Base-by-base conservation (phyloP, 2,113 vertebrate species). In the Tragulus kanchil region DNA sequence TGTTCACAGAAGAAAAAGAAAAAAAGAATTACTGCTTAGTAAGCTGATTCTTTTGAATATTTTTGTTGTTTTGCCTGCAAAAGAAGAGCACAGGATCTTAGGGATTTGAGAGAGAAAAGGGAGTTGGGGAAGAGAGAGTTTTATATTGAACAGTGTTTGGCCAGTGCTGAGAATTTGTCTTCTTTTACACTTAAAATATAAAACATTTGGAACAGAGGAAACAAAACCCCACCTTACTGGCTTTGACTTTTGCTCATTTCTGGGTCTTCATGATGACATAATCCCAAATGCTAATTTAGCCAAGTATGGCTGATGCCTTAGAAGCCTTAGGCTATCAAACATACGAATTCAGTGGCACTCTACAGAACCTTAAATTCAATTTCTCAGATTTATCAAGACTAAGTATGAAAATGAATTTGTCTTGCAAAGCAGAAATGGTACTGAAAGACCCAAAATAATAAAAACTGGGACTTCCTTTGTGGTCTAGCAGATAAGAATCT, bases 281-380 rank as follows among this genome's bases (percentile, higher is more conserved):
- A 98, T 98, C 95, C 94, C 86, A 84, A 97, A 96, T 96, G 96
- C 94, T 98, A 97, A 97, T 96, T 97, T 96, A 98, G 86, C 62
- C 5, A 21, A 96, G 93, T 94, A 67, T 96, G 95, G 69, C 89
- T 97, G 97, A 98, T 98, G 96, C 95, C 56, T 0, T 36, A 86
- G 97, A 98, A 98, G 85, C 90, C 90, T 95, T 92, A 96, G 95
- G 95, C 89, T 96, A 71, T 85, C 84, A 52, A 48, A 77, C 89
- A 54, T 0, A 0, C 23, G 50, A 1, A 0, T 81, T 89, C 59
- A 59, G 93, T 58, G 96, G 95, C 93, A 81, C 79, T 73, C 78
- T 71, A 45, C 5, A 77, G 28, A 85, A 50, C 36, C 62, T 96
- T 89, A 9, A 15, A 50, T 89, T 48, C 62, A 89, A 84, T 89